Evolutionary conservation across 2,888 invertebrate species (phyloP), one percentile per base, ranked within the genome.

Genomic region (Ditula angustiorana): DNA sequence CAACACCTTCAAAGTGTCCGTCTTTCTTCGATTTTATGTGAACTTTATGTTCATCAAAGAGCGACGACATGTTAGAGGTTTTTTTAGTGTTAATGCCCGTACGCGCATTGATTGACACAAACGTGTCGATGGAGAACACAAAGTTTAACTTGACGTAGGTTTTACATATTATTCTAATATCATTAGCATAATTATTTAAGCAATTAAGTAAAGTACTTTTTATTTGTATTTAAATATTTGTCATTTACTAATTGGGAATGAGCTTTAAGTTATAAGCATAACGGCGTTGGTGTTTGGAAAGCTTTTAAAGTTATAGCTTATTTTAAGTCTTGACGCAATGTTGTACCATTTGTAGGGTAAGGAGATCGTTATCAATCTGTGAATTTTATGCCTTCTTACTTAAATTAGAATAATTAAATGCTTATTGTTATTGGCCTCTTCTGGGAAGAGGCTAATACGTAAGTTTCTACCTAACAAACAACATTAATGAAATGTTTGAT

Each of bases 121-220:
- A 52, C 21, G 46, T 47, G 46, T 59, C 35, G 58, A 59, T 53
- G 16, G n/a, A 28, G 5, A n/a, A 23, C 5, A 35, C 52, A 63
- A 8, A 46, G 37, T 19, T 30, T 24, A 28, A 35, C 33, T 56
- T 26, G 26, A 58, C 46, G 53, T 28, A 28, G 28, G 46, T 16
- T 64, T 53, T 28, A 59, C 52, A 59, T 64, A 59, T 46, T 23
- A 46, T 59, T 46, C 28, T 37, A 64, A 53, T 64, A 44, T 49
- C 2, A 64, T 64, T 64, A 37, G 46, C 64, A 64, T 64, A 49
- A 41, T 53, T 47, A 62, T 41, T 53, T 21, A n/a, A 35, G 53
- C 47, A 35, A 58, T 59, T 63, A 35, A 24, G 30, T 11, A 33
- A 57, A 58, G 19, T 19, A 37, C 59, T 37, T 46, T 41, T 46